phyloP scores from a whole-genome alignment of 1,140 invertebrate genomes.

The Cyrtorhinus lividipennis region DNA sequence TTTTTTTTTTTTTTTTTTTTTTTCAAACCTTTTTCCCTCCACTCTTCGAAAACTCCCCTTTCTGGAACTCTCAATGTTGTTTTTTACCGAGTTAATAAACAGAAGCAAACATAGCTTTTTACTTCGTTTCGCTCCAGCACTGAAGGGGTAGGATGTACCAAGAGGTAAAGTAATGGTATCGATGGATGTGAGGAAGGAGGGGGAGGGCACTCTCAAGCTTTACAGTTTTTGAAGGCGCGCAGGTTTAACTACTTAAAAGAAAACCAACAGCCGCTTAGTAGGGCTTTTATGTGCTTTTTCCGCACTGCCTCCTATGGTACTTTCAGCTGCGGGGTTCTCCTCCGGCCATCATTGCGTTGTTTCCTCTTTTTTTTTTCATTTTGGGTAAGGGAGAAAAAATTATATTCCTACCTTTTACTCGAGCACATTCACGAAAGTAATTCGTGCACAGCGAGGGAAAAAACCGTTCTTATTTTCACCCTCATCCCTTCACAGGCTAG shows the following conservation, averaged over 20 bases:
- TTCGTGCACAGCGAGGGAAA: background rate
- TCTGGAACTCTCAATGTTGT: constrained; percentile 7
- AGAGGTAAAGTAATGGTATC: background rate
- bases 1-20: background rate
- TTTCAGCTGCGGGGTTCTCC: background rate
- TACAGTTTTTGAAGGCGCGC: constrained; percentile 14
- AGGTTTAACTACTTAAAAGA: constrained; percentile 15
- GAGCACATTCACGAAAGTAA: background rate
- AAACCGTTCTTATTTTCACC: background rate
- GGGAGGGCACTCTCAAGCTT: constrained; percentile 2
- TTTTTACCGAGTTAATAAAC: constrained; percentile 11
- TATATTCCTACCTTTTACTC: background rate
- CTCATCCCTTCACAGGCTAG: background rate
- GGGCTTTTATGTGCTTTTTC: constrained; percentile 7
- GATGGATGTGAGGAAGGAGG: background rate
- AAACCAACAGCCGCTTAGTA: constrained; percentile 11
- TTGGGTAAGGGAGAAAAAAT: background rate
- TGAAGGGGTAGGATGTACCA: background rate
- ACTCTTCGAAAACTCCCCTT: background rate
- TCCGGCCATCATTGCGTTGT: background rate
- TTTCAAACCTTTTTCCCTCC: background rate
- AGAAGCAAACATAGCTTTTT: constrained; percentile 12
- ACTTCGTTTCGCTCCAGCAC: background rate
- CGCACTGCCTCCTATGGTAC: background rate
- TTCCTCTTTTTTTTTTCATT: background rate